Conservation (phyloP, 2,113 vertebrate species). For the Myiagra hebetior region DNA sequence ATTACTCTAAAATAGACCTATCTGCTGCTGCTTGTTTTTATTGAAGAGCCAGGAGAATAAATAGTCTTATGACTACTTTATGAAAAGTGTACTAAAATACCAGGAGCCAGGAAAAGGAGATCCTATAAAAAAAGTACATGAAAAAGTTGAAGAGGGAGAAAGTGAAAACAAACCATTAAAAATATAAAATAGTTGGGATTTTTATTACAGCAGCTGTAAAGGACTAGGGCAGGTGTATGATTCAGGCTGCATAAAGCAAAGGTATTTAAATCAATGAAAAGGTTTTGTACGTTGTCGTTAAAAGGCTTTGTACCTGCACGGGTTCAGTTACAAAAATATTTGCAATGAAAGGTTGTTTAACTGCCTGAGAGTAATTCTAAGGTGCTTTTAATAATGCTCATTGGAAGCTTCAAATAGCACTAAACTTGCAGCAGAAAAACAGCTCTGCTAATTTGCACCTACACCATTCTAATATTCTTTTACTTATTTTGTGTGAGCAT, state of each 20-base stretch:
- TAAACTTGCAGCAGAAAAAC: not conserved
- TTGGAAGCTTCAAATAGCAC: not conserved
- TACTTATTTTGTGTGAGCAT: not conserved
- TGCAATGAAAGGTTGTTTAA: not conserved
- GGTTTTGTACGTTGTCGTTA: not conserved
- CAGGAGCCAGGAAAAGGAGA: not conserved
- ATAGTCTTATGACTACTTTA: not conserved
- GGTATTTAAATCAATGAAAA: not conserved
- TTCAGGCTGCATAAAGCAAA: not conserved
- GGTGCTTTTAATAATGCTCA: not conserved
- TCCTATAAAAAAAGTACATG: not conserved
- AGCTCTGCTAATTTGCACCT: not conserved
- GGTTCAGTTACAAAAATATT: constrained; percentile 1
- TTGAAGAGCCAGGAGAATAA: not conserved
- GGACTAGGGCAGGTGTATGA: not conserved
- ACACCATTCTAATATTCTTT: not conserved
- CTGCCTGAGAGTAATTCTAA: not conserved
- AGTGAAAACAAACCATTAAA: not conserved
- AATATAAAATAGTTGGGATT: not conserved
- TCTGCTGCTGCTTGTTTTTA: not conserved
- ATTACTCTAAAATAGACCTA: not conserved
- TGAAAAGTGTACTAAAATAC: not conserved
- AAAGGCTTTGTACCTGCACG: not conserved
- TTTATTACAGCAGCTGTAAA: not conserved
- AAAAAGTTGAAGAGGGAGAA: not conserved